Conservation (phyloP, 37 sponge, comb jelly and placozoan genomes). For the Lycopodina hypogea region DNA sequence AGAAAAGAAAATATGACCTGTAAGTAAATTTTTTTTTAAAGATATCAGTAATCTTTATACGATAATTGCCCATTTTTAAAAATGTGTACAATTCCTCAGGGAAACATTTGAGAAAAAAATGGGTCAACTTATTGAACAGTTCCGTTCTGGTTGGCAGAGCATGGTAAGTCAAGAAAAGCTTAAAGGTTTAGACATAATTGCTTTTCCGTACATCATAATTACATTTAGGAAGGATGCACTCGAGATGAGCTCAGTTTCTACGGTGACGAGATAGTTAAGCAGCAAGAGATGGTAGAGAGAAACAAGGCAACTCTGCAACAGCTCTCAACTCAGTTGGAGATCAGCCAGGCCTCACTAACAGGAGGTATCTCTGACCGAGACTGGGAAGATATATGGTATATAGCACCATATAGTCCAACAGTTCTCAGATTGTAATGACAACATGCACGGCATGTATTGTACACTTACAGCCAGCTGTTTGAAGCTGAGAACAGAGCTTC, state of each 20-base stretch:
- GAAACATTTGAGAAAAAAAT: constrained; percentile 28
- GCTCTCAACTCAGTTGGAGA: neutral
- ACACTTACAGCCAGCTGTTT: constrained; percentile 12
- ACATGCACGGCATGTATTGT: too few species aligned
- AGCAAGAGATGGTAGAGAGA: neutral
- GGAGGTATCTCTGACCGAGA: too few species aligned
- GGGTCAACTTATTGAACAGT: constrained; percentile 27
- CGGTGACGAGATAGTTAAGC: neutral
- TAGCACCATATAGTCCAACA: too few species aligned
- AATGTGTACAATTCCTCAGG: constrained; percentile 8
- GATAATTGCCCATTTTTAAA: neutral
- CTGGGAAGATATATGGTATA: too few species aligned
- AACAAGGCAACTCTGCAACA: neutral
- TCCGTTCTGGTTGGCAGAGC: constrained; percentile 17
- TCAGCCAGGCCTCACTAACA: neutral
- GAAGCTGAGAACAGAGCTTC: constrained; percentile 26
- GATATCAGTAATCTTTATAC: neutral
- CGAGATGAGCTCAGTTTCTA: neutral
- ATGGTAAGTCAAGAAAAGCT: constrained; percentile 18
- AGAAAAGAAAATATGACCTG: constrained; percentile 9
- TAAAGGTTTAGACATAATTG: neutral
- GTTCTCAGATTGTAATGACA: too few species aligned
- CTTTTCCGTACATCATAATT: too few species aligned
- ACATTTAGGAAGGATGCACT: constrained; percentile 1
- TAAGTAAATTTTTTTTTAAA: constrained; percentile 2